Evolutionary conservation across 2,797 vertebrate species (phyloP).

Genomic region (Mico argentatus): DNA sequence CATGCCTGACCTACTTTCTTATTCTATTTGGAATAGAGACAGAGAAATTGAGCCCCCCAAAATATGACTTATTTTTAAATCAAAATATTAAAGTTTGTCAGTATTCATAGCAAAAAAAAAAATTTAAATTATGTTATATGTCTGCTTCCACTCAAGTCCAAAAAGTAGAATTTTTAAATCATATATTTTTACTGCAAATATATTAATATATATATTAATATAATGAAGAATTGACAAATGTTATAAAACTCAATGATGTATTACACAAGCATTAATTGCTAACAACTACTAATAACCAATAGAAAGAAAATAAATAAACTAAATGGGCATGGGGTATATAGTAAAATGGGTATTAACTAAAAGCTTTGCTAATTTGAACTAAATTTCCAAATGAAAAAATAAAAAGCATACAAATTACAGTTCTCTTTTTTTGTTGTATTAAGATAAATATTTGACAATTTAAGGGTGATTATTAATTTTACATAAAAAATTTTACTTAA

Average conservation of each 20-base stretch:
- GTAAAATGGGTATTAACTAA: background rate
- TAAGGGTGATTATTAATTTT: background rate
- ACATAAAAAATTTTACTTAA: constrained; percentile 34
- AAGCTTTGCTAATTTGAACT: background rate
- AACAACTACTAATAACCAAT: background rate
- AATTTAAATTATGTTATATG: background rate
- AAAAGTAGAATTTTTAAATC: background rate
- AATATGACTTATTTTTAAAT: background rate
- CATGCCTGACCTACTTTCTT: background rate
- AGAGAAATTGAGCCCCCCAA: background rate
- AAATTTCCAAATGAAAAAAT: constrained; percentile 16
- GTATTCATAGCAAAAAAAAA: background rate
- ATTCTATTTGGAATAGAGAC: background rate
- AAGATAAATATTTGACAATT: constrained; percentile 18
- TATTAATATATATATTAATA: background rate
- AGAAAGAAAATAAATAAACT: constrained; percentile 39
- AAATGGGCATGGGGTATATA: background rate
- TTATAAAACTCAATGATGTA: background rate
- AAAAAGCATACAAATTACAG: background rate
- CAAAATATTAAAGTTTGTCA: constrained; percentile 13
- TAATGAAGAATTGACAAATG: constrained; percentile 5
- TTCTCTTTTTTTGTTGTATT: background rate
- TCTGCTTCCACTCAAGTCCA: background rate
- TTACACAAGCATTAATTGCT: constrained; percentile 7
- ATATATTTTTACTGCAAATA: background rate